Evolutionary conservation across 2,113 vertebrate species (phyloP), one percentile per base, ranked within the genome.

Genomic region (Sisor rabdophorus): DNA sequence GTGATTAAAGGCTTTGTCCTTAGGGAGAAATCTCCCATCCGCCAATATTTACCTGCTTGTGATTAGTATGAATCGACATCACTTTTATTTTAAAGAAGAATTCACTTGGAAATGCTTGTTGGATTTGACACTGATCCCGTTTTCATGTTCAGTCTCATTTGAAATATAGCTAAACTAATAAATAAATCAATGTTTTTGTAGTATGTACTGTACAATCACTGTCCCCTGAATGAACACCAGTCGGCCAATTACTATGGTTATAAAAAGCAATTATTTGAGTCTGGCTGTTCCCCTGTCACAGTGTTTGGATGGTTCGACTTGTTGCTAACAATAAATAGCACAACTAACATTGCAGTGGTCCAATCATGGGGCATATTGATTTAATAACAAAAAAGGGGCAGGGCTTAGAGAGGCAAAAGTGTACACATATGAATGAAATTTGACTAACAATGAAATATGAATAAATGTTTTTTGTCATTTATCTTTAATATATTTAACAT

Each of bases 1-100:
- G 75, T 87, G 85, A 88, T 88, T 83, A 88, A 70, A 80, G 80
- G 88, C 88, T 89, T 83, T 84, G 75, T 90, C 88, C 87, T 82
- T 67, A 81, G 87, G 87, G 86, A 87, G 82, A 84, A 83, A 67
- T 80, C 81, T 83, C 82, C 81, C 82, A 82, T 84, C 83, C 82
- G 79, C 87, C 83, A 76, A 75, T 87, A 83, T 89, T 90, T 87
- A 88, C 85, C 83, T 86, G 80, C 81, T 80, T 58, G 60, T 78
- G 47, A 82, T 76, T 50, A 47, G 65, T 64, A 64, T n/a, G 28
- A 54, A 65, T 80, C 22, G 11, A 15, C 36, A 55, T 61, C 56
- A 0, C 40, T 58, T 61, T 70, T n/a, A 32, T 44, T 67, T 30
- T 40, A 12, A 36, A 32, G 61, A 63, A 26, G n/a, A 28, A 26